Conservation (phyloP, 2,113 vertebrate species). For the Heterotilapia buettikoferi region DNA sequence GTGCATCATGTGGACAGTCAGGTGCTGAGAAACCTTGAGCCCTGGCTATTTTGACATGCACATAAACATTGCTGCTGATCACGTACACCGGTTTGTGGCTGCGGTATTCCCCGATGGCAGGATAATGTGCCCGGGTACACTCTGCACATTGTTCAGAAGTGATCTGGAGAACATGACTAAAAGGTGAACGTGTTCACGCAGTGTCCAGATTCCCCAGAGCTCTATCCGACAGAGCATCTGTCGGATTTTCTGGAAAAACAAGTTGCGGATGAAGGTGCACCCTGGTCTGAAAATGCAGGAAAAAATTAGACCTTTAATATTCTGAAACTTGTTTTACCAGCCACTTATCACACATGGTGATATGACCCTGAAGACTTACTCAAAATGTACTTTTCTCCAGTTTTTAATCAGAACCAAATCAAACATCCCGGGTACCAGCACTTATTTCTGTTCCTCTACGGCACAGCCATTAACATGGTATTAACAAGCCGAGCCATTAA, state of each 20-base stretch:
- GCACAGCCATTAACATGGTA: background rate
- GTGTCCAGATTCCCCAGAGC: rapidly evolving
- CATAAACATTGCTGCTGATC: background rate
- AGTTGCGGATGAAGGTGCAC: background rate
- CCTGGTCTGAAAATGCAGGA: background rate
- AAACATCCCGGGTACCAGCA: background rate
- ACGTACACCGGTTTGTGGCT: rapidly evolving
- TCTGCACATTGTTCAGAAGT: background rate
- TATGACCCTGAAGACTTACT: background rate
- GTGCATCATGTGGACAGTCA: background rate
- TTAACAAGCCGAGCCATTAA: background rate
- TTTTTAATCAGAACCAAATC: background rate
- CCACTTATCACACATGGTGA: background rate
- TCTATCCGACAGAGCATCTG: background rate
- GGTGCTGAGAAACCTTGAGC: background rate
- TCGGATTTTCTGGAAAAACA: background rate
- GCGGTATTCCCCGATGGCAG: background rate
- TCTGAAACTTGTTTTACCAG: too few species aligned
- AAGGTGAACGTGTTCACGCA: background rate
- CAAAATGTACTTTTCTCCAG: background rate
- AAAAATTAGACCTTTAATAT: background rate
- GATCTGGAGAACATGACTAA: background rate
- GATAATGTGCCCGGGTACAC: rapidly evolving
- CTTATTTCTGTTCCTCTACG: background rate
- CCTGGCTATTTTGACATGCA: background rate